Evolutionary conservation across 2,797 vertebrate genomes (phyloP), one percentile per base, ranked within the genome.

Genomic region (Lacerta bilineata): DNA sequence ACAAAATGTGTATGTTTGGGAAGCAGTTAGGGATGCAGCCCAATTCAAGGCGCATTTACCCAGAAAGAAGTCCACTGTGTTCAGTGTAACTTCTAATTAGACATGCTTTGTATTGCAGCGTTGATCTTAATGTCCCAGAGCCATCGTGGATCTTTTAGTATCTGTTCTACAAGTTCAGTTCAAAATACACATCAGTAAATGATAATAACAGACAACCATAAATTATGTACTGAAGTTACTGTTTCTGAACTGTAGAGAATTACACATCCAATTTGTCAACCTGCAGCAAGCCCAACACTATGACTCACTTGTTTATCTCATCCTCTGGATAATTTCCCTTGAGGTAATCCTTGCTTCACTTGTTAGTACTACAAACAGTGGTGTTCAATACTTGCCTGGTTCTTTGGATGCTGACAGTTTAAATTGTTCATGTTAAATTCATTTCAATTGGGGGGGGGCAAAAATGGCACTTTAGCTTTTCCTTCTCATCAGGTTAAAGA

Each of bases 281-380:
- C 68, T 75, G 78, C 80, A 59, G 76, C 29, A 39, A 33, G 17
- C 61, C 27, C 68, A n/a, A 55, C 18, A 68, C 11, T 33, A 5
- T 77, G 74, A 84, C 71, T 36, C 84, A 10, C 25, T 87, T 89
- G n/a, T 87, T 90, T 80, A 64, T 79, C 0, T 0, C 2, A 80
- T 89, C 87, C 1, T 1, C 55, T 71, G 36, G 29, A 50, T 43
- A 85, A 64, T 91, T 50, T 89, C 39, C 89, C 27, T 89, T 91
- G 6, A 7, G 50, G 78, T 55, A 33, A 80, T 85, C 55, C 69
- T 36, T 74, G 39, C 55, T 80, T 80, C 29, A 74, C 68, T 80
- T 80, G 77, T 66, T 85, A 50, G 69, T 85, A 64, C 23, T 66
- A 36, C 83, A 89, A 75, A 84, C 39, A 18, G 64, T 89, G 80